Evolutionary conservation across 2,797 vertebrate species (phyloP).

Genomic region (Hafferia zeledoni): DNA sequence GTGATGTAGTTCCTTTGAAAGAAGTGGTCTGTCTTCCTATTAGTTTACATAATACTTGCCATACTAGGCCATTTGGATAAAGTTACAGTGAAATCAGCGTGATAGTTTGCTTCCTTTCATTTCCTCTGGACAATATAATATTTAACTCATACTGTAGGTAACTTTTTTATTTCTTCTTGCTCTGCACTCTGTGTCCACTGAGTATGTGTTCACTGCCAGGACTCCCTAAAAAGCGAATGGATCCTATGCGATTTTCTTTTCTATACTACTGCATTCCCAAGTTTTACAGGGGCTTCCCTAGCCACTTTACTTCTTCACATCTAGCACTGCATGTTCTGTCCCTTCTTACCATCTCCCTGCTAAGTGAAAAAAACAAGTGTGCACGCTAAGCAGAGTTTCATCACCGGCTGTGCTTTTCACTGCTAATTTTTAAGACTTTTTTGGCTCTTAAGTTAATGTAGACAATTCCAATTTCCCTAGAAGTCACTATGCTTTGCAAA

Average conservation of each 20-base stretch:
- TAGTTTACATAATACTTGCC: background rate
- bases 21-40: background rate
- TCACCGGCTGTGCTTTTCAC: background rate
- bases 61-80: background rate
- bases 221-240: background rate
- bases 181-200: background rate
- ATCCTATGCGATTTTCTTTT: background rate
- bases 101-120: background rate
- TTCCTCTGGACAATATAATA: background rate
- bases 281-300: background rate
- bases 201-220: background rate
- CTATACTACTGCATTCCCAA: background rate
- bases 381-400: background rate
- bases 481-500: background rate
- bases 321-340: background rate
- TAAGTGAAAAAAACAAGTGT: background rate
- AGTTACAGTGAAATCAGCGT: background rate
- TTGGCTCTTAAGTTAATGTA: background rate
- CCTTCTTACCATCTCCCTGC: background rate
- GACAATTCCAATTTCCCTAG: background rate
- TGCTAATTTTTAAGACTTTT: background rate
- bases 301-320: background rate
- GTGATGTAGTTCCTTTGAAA: background rate
- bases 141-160: background rate
- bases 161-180: too few relatives aligned